Conservation (phyloP, 2,888 invertebrate genomes). For the Stenoptilia bipunctidactyla region DNA sequence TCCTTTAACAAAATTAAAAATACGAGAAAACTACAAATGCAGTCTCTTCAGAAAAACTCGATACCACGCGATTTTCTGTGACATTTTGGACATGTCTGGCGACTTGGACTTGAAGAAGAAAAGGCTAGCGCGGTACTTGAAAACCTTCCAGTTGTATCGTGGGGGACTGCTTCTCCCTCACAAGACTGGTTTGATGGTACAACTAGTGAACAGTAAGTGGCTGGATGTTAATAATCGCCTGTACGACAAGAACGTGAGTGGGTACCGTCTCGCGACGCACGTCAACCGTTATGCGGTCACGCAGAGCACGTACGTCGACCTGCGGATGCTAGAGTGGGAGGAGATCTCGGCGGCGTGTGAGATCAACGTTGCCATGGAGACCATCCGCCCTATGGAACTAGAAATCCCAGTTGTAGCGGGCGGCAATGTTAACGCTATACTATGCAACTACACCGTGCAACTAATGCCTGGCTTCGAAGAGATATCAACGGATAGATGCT, state of each 20-base stretch:
- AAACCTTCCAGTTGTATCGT: constrained; percentile 31
- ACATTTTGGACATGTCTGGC: constrained; percentile 4
- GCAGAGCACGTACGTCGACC: constrained; percentile 6
- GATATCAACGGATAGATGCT: constrained; percentile 13
- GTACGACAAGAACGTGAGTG: constrained; percentile 1
- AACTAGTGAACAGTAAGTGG: constrained; percentile 6
- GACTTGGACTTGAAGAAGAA: constrained; percentile 7
- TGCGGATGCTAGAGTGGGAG: constrained; percentile 3
- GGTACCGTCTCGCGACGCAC: constrained; percentile 3
- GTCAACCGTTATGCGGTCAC: constrained; percentile 6
- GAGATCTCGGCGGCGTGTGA: constrained; percentile 1
- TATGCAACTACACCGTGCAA: constrained; percentile 18
- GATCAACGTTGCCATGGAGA: constrained; percentile 11
- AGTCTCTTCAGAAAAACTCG: neutral
- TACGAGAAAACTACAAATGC: constrained; percentile 2
- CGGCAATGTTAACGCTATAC: constrained; percentile 10
- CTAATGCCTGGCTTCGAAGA: constrained; percentile 12
- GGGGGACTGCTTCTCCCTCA: constrained; percentile 34
- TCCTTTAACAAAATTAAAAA: constrained; percentile 2
- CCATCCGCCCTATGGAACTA: neutral
- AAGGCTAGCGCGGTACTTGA: no score
- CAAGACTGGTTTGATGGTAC: constrained; percentile 4
- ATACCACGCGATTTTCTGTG: constrained; percentile 8
- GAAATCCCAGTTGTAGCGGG: constrained; percentile 1
- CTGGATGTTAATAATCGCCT: constrained; percentile 5